These are phyloP conservation scores for Plotosus lineatus DNA, from an alignment of 2,113 vertebrate species.

Conservation along the genomic window DNA sequence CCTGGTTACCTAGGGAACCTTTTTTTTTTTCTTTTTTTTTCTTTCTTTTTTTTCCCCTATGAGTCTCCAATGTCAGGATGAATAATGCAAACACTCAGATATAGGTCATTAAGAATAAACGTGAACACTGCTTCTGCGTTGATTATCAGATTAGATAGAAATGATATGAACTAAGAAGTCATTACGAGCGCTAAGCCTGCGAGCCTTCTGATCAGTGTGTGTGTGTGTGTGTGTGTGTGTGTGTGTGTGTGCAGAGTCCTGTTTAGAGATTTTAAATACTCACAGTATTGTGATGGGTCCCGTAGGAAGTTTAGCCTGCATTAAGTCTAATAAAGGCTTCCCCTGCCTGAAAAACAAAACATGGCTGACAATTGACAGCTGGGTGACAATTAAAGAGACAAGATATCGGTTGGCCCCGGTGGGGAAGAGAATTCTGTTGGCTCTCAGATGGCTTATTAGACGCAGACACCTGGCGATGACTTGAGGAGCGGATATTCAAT, in stretches of 20 bases:
- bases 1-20: conserved; percentile 41
- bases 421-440: conserved; percentile 47
- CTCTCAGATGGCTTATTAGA: conserved; percentile 54
- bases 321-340: conserved; percentile 45
- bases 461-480: conserved; percentile 53
- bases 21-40: not conserved
- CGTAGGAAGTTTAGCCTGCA: conserved; percentile 44
- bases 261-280: conserved; percentile 29
- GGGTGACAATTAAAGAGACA: conserved; percentile 56
- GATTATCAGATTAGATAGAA: conserved; percentile 15
- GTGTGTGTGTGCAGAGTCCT: not conserved
- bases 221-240: too few relatives aligned
- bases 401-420: conserved; percentile 43
- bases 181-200: not conserved
- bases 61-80: conserved; percentile 3
- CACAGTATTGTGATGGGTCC: conserved; percentile 33
- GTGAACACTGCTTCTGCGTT: not conserved
- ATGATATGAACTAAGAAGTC: conserved; percentile 9
- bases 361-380: conserved; percentile 54
- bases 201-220: not conserved
- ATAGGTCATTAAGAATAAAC: conserved; percentile 29
- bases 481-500: conserved; percentile 50
- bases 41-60: not conserved
- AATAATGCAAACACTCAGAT: conserved; percentile 47
- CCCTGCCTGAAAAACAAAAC: conserved; percentile 37